Evolutionary conservation across 2,797 vertebrate genomes (phyloP).

Genomic region (Molothrus ater): DNA sequence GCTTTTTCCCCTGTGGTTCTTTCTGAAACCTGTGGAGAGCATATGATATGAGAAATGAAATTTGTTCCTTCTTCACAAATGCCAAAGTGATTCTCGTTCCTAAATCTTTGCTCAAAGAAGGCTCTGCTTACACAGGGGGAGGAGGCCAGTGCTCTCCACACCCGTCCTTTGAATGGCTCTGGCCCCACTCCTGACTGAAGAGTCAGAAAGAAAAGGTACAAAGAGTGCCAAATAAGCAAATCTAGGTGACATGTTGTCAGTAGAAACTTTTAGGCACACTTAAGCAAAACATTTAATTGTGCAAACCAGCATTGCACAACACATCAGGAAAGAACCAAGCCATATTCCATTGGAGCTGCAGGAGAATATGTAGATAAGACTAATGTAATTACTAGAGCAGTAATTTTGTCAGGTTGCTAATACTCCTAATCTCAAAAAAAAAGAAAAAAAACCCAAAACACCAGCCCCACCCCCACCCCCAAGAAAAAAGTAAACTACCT

Average conservation of each 20-base stretch:
- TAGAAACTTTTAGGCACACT: neutral
- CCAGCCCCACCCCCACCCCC: too few species aligned
- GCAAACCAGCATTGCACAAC: neutral
- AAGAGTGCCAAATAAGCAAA: neutral
- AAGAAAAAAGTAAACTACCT: neutral
- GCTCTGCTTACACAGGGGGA: neutral
- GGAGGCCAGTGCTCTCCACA: neutral
- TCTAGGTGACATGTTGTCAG: neutral
- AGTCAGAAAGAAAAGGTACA: neutral
- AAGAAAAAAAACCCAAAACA: neutral
- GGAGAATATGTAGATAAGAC: neutral
- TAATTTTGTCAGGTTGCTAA: conserved; percentile 20
- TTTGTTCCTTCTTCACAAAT: neutral
- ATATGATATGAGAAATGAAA: neutral
- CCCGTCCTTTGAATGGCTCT: neutral
- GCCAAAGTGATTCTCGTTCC: neutral
- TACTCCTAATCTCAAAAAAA: neutral
- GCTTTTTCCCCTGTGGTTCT: neutral
- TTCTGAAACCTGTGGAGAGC: neutral
- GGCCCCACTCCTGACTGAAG: neutral
- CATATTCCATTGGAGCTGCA: conserved; percentile 11
- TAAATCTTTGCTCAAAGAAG: neutral
- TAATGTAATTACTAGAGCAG: neutral
- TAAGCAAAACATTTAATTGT: neutral
- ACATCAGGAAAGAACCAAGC: neutral